These are phyloP conservation scores for Acanthochromis polyacanthus DNA, from an alignment of 2,113 vertebrate species.

Conservation along the genomic window DNA sequence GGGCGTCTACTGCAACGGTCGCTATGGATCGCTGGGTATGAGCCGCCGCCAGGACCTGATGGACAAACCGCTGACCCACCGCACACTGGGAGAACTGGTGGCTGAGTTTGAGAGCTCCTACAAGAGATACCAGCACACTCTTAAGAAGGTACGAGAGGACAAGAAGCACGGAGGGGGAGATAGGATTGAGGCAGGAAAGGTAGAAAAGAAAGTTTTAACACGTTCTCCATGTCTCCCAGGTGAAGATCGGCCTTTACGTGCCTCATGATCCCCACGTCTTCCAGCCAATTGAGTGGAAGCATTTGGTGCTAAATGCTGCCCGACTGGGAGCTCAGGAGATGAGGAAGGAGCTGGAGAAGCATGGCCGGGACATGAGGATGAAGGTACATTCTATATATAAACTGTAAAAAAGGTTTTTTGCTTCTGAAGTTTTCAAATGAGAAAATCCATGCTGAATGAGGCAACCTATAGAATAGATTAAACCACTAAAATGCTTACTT, in stretches of 20 bases:
- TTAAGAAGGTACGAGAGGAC: slow-evolving; percentile 86
- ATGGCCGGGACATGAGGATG: slow-evolving; percentile 96
- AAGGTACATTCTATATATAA: slow-evolving; percentile 84
- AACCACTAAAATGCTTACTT: too few species aligned
- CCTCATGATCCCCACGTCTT: slow-evolving; percentile 96
- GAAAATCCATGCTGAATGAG: too few species aligned
- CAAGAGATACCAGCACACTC: slow-evolving; percentile 93
- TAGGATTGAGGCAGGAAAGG: too few species aligned
- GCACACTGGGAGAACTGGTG: slow-evolving; percentile 95
- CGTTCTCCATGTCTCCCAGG: slow-evolving; percentile 57
- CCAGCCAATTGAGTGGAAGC: slow-evolving; percentile 97
- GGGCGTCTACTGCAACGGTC: slow-evolving; percentile 94
- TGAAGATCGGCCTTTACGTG: slow-evolving; percentile 95
- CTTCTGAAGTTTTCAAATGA: too few species aligned
- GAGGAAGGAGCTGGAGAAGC: slow-evolving; percentile 96
- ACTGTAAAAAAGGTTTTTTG: too few species aligned
- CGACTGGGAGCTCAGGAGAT: slow-evolving; percentile 91
- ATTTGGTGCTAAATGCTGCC: slow-evolving; percentile 92
- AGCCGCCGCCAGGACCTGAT: slow-evolving; percentile 95
- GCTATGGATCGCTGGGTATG: slow-evolving; percentile 95
- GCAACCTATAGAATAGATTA: too few species aligned
- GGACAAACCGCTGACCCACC: slow-evolving; percentile 93
- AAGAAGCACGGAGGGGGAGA: not conserved
- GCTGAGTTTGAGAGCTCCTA: slow-evolving; percentile 97
- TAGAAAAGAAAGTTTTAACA: not conserved